phyloP scores from a whole-genome alignment of 2,113 vertebrate genomes.

The Scomber colias region DNA sequence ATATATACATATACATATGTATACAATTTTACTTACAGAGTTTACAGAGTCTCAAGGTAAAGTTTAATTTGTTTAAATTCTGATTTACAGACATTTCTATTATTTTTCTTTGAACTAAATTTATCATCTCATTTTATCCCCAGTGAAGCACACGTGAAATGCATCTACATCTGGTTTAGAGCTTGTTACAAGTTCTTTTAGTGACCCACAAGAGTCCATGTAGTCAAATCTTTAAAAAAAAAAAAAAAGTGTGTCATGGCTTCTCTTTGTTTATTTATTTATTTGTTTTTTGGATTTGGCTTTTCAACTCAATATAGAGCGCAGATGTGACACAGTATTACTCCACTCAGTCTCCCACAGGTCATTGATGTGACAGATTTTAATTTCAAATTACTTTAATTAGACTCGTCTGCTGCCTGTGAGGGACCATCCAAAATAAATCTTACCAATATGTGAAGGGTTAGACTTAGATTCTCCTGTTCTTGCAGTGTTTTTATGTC shows the following conservation, averaged over 20 bases:
- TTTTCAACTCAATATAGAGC: constrained; percentile 6
- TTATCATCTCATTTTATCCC: not conserved
- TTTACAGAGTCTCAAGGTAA: not conserved
- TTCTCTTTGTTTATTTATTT: not conserved
- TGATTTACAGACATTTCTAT: not conserved
- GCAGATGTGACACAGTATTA: constrained; percentile 12
- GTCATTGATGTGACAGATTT: constrained; percentile 19
- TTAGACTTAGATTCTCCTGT: not conserved
- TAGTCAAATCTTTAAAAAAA: no score
- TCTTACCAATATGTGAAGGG: not conserved
- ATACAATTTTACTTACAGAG: not conserved
- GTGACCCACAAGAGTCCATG: no score
- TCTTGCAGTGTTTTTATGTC: not conserved
- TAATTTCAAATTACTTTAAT: constrained; percentile 29
- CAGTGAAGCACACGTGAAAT: not conserved
- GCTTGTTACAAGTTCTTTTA: not conserved
- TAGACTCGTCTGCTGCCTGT: constrained; percentile 29
- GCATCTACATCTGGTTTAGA: not conserved
- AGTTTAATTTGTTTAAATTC: not conserved
- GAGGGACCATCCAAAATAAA: not conserved
- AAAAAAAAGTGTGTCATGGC: not conserved
- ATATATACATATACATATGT: no score
- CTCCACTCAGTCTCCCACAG: constrained; percentile 4
- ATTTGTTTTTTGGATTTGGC: not conserved
- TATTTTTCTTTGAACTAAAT: not conserved